Conservation (phyloP, 2,797 vertebrate species). For the Sebastes oblongus region DNA sequence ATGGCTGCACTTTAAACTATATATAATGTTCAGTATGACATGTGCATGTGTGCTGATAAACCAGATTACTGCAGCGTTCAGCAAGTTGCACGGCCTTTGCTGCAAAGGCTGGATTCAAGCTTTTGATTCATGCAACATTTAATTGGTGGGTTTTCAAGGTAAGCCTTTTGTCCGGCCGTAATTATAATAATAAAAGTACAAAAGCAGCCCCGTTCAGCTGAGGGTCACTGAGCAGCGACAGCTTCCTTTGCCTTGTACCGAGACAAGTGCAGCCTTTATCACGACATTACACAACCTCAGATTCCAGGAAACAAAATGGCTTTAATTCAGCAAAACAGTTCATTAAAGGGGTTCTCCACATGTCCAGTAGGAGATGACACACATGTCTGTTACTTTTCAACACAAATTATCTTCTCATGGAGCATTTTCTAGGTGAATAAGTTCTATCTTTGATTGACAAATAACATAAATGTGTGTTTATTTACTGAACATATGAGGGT, state of each 20-base stretch:
- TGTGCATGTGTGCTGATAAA: constrained; percentile 14
- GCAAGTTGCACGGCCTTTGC: background rate
- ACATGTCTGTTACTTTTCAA: constrained; percentile 17
- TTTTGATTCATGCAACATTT: constrained; percentile 30
- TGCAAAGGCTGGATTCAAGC: constrained; percentile 4
- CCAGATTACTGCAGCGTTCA: constrained; percentile 1
- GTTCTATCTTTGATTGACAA: background rate
- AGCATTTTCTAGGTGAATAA: background rate
- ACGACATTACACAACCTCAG: constrained; percentile 34
- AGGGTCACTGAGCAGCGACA: constrained; percentile 19
- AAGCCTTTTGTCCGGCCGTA: constrained; percentile 12
- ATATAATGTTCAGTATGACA: background rate
- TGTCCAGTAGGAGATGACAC: background rate
- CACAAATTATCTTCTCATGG: background rate
- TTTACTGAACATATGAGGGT: constrained; percentile 14
- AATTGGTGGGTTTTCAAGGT: constrained; percentile 29
- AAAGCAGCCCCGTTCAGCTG: constrained; percentile 21
- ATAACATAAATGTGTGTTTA: constrained; percentile 15
- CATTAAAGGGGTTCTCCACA: background rate
- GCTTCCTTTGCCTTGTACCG: background rate
- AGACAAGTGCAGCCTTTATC: constrained; percentile 40
- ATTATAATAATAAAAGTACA: constrained; percentile 12
- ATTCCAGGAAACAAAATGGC: constrained; percentile 13
- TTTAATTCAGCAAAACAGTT: constrained; percentile 5
- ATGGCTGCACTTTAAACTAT: background rate